Evolutionary conservation across 2,888 invertebrate genomes (phyloP), one percentile per base, ranked within the genome.

Genomic region (Sphaerophoria rueppellii): DNA sequence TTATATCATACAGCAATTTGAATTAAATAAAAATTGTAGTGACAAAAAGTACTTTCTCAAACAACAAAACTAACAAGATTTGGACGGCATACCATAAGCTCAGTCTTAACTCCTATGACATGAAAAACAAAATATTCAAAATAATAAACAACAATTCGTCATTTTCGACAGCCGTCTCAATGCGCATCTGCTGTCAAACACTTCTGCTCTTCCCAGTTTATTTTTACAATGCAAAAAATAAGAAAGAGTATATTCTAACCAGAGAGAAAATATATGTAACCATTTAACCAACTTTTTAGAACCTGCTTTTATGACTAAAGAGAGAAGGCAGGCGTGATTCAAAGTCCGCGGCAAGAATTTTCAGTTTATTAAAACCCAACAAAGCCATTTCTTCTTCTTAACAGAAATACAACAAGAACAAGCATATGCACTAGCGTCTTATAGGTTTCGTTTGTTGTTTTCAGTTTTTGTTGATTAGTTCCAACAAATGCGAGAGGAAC

Each of bases 131-230:
- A 11, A 48, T 24, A 9, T 35, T n/a, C 65, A 63, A 52, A 57
- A 54, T n/a, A n/a, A n/a, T 2, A 24, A 24, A 24, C 37, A 63
- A 58, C 61, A 73, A 74, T 57, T 73, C 50, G 34, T 71, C 40
- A 24, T 24, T 24, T 24, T 73, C 50, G 34, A 67, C 40, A 24
- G 35, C 40, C 40, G 40, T 40, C 52, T 40, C 70, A 70, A 58
- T 81, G 85, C 85, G 85, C 85, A 85, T 81, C 85, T 60, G 85
- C 85, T 77, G 81, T 54, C 76, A 6, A 61, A 43, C 9, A 43
- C 0, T 43, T 4, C 69, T 63, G 40, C 70, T 77, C 80, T 80
- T 63, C 52, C 57, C 73, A 12, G 12, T 37, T 6, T 3, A 11
- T 12, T 11, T 4, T 12, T 43, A 60, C 67, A 76, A 76, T 48